phyloP scores from a whole-genome alignment of 2,888 invertebrate genomes.

The Zele albiditarsus region DNA sequence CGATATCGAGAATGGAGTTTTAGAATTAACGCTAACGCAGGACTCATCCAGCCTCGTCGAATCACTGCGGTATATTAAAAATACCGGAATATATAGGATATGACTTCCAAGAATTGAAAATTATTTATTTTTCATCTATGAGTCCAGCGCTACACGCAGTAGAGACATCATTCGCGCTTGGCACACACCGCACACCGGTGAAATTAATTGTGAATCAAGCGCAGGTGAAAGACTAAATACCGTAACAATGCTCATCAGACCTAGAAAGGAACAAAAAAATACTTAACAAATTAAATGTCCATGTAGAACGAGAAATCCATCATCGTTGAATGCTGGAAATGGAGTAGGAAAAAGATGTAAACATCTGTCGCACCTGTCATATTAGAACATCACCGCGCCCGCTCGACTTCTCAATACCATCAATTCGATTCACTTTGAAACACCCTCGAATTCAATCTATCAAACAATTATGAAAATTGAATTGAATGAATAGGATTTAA shows the following conservation, averaged over 20 bases:
- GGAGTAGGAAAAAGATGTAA: background rate
- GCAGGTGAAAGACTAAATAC: slow-evolving; percentile 5
- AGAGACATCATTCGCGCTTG: background rate
- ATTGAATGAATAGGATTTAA: background rate
- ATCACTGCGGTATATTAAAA: background rate
- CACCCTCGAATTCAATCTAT: background rate
- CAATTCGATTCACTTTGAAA: background rate
- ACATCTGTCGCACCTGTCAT: background rate
- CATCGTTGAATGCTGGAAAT: background rate
- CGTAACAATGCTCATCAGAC: slow-evolving; percentile 11
- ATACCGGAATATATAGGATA: background rate
- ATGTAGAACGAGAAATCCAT: background rate
- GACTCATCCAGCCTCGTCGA: background rate
- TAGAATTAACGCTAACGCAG: background rate
- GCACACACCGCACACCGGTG: background rate
- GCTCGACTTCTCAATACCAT: background rate
- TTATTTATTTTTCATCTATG: background rate
- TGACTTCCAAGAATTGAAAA: background rate
- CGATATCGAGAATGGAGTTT: background rate
- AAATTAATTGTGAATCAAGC: slow-evolving; percentile 6
- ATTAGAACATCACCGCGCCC: background rate
- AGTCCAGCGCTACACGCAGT: background rate
- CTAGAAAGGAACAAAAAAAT: background rate
- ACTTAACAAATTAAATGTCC: background rate
- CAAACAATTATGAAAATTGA: background rate